phyloP scores from a whole-genome alignment of 2,797 vertebrate genomes.

The Sebastes wilsoni region DNA sequence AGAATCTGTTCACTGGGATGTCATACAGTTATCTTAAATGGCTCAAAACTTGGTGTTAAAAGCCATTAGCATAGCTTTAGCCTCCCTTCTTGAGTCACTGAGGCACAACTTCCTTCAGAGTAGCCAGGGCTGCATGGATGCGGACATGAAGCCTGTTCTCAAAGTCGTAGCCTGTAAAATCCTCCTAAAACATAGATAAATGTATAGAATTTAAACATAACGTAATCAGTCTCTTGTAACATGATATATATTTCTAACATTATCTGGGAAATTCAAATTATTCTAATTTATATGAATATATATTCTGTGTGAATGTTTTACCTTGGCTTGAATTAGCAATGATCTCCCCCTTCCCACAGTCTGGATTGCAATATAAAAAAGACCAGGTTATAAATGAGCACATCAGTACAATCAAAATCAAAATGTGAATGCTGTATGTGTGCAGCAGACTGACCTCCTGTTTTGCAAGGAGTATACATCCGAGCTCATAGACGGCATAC shows the following conservation, averaged over 20 bases:
- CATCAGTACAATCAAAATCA: background rate
- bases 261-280: background rate
- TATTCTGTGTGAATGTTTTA: slow-evolving; percentile 63
- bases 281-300: background rate
- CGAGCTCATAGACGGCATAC: slow-evolving; percentile 96
- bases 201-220: background rate
- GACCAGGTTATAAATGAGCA: background rate
- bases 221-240: background rate
- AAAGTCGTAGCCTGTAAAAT: slow-evolving; percentile 96
- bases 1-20: slow-evolving; percentile 29
- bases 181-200: slow-evolving; percentile 85
- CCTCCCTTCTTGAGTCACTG: slow-evolving; percentile 82
- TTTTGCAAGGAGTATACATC: slow-evolving; percentile 92
- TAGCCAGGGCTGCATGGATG: slow-evolving; percentile 89
- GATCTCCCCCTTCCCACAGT: slow-evolving; percentile 92
- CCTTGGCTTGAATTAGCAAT: slow-evolving; percentile 97
- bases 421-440: background rate
- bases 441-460: slow-evolving; percentile 86
- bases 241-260: background rate
- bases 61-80: slow-evolving; percentile 38
- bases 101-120: slow-evolving; percentile 93
- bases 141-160: slow-evolving; percentile 98
- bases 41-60: slow-evolving; percentile 37
- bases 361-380: slow-evolving; percentile 75
- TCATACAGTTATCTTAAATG: slow-evolving; percentile 34